Evolutionary conservation across 2,113 vertebrate species (phyloP).

Genomic region (Vidua chalybeata): DNA sequence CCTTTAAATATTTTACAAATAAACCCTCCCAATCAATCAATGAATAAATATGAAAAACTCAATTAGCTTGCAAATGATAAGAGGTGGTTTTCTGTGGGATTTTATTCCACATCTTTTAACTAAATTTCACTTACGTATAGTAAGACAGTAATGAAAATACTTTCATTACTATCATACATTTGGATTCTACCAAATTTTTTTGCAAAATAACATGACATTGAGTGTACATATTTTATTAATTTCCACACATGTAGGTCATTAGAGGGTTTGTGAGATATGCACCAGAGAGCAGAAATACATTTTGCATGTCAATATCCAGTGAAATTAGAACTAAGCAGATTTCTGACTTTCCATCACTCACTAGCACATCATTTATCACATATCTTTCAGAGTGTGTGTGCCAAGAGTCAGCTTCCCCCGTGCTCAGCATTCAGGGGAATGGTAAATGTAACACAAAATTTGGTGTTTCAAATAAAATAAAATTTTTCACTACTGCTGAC

Average conservation of each 20-base stretch:
- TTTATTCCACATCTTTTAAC: background rate
- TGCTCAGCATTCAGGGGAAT: background rate
- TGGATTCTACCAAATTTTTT: background rate
- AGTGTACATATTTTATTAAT: background rate
- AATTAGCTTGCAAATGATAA: background rate
- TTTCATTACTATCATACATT: background rate
- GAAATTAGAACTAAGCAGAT: background rate
- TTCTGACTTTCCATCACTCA: background rate
- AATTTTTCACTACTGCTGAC: background rate
- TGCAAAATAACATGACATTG: background rate
- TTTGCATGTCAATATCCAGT: background rate
- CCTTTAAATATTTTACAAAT: background rate
- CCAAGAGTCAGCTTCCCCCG: background rate
- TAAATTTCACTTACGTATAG: background rate
- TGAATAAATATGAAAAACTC: background rate
- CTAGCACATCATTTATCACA: background rate
- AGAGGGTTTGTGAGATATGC: background rate
- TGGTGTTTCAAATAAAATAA: background rate
- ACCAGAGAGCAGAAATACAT: background rate
- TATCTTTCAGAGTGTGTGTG: fast-evolving
- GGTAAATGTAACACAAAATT: background rate
- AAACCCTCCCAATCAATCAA: fast-evolving
- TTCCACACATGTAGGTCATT: background rate
- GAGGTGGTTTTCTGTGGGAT: background rate
- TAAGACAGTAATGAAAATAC: background rate